Evolutionary conservation across 2,797 vertebrate species (phyloP).

Genomic region (Chromobotia macracanthus): DNA sequence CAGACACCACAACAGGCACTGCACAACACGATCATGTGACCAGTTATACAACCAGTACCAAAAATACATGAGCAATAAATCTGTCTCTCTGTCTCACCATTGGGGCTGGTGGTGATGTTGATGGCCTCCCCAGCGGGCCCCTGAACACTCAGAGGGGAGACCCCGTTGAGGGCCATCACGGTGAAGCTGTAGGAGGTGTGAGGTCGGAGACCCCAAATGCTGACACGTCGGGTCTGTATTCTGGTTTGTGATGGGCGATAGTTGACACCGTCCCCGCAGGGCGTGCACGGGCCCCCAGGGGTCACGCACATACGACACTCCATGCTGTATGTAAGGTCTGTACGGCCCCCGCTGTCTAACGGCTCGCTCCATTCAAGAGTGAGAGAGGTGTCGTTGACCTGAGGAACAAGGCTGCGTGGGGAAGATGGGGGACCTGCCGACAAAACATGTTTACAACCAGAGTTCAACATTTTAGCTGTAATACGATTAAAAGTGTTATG

Average conservation of each 20-base stretch:
- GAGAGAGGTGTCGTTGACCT: constrained; percentile 82
- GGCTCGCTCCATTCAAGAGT: constrained; percentile 88
- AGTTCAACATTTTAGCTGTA: too few species aligned
- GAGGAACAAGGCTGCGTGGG: constrained; percentile 79
- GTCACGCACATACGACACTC: constrained; percentile 75
- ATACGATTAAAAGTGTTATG: too few species aligned
- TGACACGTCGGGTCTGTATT: constrained; percentile 75
- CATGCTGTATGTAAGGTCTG: constrained; percentile 80
- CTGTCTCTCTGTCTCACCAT: constrained; percentile 73
- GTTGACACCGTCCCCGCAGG: constrained; percentile 80
- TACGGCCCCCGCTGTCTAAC: constrained; percentile 79
- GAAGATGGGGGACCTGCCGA: constrained; percentile 80
- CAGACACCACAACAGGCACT: constrained; percentile 85
- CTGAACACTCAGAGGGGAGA: constrained; percentile 77
- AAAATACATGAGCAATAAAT: not conserved
- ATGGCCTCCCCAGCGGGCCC: constrained; percentile 78
- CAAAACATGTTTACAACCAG: not conserved
- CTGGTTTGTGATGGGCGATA: constrained; percentile 74
- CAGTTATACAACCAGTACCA: not conserved
- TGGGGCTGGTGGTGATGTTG: constrained; percentile 86
- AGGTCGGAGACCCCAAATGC: constrained; percentile 83
- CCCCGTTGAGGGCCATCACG: constrained; percentile 83
- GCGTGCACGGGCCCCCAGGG: constrained; percentile 67
- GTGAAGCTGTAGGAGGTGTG: constrained; percentile 86
- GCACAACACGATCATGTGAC: constrained; percentile 35